A percentile compares a stretch with the other conserved stretches of the same genome.
Evolutionary conservation across 2,797 vertebrate genomes (phyloP).

Genomic region (Synanceia verrucosa): DNA sequence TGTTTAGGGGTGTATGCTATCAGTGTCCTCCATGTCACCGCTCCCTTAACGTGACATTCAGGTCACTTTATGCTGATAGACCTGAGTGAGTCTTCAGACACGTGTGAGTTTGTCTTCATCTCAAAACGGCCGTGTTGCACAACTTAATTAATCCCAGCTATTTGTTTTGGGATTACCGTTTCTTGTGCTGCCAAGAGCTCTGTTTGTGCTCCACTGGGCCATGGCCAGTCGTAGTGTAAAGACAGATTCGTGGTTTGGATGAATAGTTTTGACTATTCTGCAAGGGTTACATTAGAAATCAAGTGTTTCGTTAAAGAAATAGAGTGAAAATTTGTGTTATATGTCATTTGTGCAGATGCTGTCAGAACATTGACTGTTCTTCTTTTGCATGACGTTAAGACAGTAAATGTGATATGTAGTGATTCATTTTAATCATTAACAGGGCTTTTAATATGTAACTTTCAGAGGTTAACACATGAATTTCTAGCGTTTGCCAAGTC

Average conservation of each 20-base stretch:
- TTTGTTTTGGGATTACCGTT: conserved; percentile 39
- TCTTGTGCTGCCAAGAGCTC: conserved; percentile 1
- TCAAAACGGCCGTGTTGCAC: not conserved
- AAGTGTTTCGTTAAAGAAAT: not conserved
- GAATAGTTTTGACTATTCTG: not conserved
- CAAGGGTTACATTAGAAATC: not conserved
- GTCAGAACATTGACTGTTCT: not conserved
- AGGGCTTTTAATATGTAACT: not conserved
- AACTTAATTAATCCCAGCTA: conserved; percentile 15
- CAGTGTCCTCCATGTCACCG: not conserved
- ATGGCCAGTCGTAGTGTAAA: not conserved
- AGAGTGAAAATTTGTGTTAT: not conserved
- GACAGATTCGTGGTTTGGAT: not conserved
- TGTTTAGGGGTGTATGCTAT: not conserved
- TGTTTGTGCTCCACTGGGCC: conserved; percentile 16
- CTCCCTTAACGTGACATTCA: conserved; percentile 10
- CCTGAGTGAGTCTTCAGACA: conserved; percentile 9
- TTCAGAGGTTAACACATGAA: not conserved
- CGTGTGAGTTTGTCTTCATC: conserved; percentile 9
- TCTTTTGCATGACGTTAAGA: not conserved
- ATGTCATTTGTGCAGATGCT: not conserved
- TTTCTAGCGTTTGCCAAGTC: not conserved
- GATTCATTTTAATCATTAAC: not conserved
- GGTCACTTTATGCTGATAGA: conserved; percentile 19
- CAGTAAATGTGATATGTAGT: not conserved